A percentile compares a stretch with the other conserved stretches of the same genome.
phyloP scores from a whole-genome alignment of 2,888 invertebrate genomes.

The Tachystola acroxantha region DNA sequence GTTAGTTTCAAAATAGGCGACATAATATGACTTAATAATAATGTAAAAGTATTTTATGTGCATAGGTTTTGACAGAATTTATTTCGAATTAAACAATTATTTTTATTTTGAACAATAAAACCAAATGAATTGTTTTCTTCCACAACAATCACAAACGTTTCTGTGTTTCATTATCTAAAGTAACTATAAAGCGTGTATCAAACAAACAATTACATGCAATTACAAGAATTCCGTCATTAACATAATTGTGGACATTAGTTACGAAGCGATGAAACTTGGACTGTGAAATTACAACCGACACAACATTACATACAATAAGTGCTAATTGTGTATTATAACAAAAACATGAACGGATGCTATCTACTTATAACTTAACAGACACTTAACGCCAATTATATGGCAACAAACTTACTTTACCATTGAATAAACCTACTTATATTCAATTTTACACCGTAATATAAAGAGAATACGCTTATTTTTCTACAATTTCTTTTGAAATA shows the following conservation, averaged over 20 bases:
- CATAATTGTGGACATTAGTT: constrained; percentile 44
- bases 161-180: constrained; percentile 3
- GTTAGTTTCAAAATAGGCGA: too few relatives aligned
- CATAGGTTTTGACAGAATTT: too few relatives aligned
- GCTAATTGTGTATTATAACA: constrained; percentile 58
- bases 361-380: constrained; percentile 71
- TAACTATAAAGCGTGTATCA: constrained; percentile 8
- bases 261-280: constrained; percentile 33
- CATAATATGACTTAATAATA: too few relatives aligned
- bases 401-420: constrained; percentile 24
- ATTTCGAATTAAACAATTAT: too few relatives aligned
- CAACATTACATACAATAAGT: constrained; percentile 40
- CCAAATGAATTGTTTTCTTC: background rate
- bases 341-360: constrained; percentile 54
- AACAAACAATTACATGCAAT: constrained; percentile 25
- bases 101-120: too few relatives aligned
- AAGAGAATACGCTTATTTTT: background rate
- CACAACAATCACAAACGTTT: constrained; percentile 2
- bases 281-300: constrained; percentile 47
- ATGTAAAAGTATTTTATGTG: too few relatives aligned
- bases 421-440: background rate
- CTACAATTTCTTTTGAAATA: background rate
- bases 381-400: constrained; percentile 66
- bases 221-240: constrained; percentile 41
- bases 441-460: background rate